These are phyloP conservation scores for Carassius gibelio DNA, from an alignment of 2,113 vertebrate genomes.

Conservation along the genomic window DNA sequence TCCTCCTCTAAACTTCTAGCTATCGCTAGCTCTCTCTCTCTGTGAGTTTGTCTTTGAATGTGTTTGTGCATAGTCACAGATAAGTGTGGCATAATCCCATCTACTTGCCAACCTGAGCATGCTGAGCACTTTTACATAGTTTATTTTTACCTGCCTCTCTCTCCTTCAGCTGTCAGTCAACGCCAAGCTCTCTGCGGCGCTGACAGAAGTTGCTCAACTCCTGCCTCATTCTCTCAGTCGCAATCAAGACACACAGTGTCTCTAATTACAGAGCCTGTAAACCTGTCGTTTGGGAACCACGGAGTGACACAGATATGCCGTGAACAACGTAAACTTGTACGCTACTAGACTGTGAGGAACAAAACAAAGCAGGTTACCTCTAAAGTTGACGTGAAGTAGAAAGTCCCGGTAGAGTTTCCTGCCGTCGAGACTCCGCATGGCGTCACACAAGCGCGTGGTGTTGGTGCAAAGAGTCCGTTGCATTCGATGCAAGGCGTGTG, in stretches of 20 bases:
- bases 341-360: background rate
- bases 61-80: constrained; percentile 56
- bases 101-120: constrained; percentile 49
- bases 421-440: constrained; percentile 92
- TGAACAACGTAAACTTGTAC: constrained; percentile 15
- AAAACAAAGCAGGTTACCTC: constrained; percentile 78
- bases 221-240: constrained; percentile 34
- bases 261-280: constrained; percentile 56
- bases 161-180: constrained; percentile 63
- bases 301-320: constrained; percentile 44
- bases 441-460: constrained; percentile 91
- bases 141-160: constrained; percentile 62
- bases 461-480: constrained; percentile 91
- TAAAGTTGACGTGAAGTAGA: constrained; percentile 94
- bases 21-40: constrained; percentile 7
- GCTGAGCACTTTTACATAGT: constrained; percentile 53
- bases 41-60: constrained; percentile 30
- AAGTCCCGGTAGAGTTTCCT: constrained; percentile 92
- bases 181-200: constrained; percentile 53
- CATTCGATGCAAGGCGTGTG: constrained; percentile 92
- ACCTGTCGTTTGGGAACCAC: constrained; percentile 38
- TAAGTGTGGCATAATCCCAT: constrained; percentile 57
- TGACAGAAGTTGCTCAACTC: constrained; percentile 34
- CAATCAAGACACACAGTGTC: constrained; percentile 49
- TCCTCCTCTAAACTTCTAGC: constrained; percentile 3